Evolutionary conservation across 2,113 vertebrate species (phyloP), one percentile per base, ranked within the genome.

Genomic region (Engystomops pustulosus): DNA sequence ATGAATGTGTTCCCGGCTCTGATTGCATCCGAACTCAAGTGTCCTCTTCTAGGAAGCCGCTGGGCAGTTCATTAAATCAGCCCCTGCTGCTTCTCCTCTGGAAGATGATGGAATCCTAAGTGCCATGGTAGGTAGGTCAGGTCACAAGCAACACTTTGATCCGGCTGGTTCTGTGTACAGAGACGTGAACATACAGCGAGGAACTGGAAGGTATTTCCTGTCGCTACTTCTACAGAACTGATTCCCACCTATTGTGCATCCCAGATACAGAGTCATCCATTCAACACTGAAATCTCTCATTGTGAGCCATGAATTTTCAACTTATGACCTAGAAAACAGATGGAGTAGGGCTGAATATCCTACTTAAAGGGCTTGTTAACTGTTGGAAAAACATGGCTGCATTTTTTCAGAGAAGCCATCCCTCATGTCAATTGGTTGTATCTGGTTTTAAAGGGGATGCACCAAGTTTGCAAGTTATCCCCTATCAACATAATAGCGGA

Each of bases 11-110:
- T 68, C 60, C 44, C 74, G 30, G 44, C 71, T 84, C 47, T 69
- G 65, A 79, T 68, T 69, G 75, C 74, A 55, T 34, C n/a, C 62
- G 69, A 5, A 47, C 47, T 70, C 38, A 70, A 55, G 53, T 58
- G 44, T n/a, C 62, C 32, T 70, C 62, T 55, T 85, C 83, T 70
- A 44, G n/a, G 20, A 78, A 79, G 62, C 65, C 53, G 75, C 62
- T 20, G 34, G 83, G 75, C 62, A 70, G 62, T 85, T 85, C 83
- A 85, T 85, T 85, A 85, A 85, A 79, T 70, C 62, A 45, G 32
- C 74, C 75, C 83, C 83, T 79, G 83, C 75, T 85, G 83, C 17
- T 85, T 85, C 62, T 78, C 30, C 60, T 49, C 72, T 70, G 36
- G 51, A 49, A 79, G 41, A 78, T 58, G 74, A 55, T 85, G 62